Evolutionary conservation across 35 echinoderm and acorn worm genomes (phyloP).

Genomic region (Patiria miniata): DNA sequence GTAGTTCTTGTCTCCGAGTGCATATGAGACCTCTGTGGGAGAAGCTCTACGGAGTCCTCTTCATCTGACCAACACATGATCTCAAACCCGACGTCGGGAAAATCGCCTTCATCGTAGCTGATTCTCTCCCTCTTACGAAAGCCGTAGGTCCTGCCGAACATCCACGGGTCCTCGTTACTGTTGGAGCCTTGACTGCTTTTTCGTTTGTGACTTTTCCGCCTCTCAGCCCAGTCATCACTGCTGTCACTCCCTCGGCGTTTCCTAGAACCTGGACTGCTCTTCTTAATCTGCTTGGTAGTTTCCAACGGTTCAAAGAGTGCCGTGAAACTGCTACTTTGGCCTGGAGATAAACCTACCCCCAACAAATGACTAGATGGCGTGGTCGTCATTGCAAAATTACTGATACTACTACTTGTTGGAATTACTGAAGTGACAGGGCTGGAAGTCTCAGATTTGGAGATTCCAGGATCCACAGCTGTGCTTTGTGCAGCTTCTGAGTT

Average conservation of each 20-base stretch:
- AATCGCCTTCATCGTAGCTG: constrained; percentile 12
- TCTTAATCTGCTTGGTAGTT: background rate
- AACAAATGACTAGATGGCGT: background rate
- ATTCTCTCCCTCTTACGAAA: constrained; percentile 12
- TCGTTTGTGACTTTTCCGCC: background rate
- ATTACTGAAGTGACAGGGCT: too few relatives aligned
- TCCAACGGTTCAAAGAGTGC: background rate
- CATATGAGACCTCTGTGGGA: background rate
- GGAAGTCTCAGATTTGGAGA: too few relatives aligned
- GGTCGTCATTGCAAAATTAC: background rate
- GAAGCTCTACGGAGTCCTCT: background rate
- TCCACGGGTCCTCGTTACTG: background rate
- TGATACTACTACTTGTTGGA: too few relatives aligned
- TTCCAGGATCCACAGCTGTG: too few relatives aligned
- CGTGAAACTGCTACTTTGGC: background rate
- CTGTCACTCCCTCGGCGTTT: background rate
- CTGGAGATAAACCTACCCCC: background rate
- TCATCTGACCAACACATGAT: constrained; percentile 18
- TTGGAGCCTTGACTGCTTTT: background rate
- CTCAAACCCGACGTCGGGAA: constrained; percentile 12
- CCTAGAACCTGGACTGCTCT: background rate
- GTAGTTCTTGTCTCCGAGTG: too few relatives aligned
- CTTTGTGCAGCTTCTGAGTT: too few relatives aligned
- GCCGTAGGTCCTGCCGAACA: background rate
- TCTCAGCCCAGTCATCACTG: constrained; percentile 7